phyloP scores from a whole-genome alignment of 2,797 vertebrate species.

The Eutrigla gurnardus region DNA sequence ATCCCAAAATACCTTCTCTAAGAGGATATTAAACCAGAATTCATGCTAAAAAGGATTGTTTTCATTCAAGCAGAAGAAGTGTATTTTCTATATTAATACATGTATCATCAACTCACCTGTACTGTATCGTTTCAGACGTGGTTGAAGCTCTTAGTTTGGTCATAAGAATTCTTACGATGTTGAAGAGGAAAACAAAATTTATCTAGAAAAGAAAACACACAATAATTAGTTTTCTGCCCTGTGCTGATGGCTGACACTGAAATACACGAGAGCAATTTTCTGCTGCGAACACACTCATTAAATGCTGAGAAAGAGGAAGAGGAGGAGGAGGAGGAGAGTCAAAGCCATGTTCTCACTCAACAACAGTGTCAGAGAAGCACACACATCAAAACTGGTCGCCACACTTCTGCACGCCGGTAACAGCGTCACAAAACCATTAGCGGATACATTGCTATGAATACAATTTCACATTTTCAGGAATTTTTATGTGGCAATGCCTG shows the following conservation, averaged over 20 bases:
- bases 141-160: constrained; percentile 96
- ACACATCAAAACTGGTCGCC: background rate
- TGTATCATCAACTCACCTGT: constrained; percentile 85
- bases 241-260: constrained; percentile 14
- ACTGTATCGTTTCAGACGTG: constrained; percentile 97
- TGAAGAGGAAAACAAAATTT: constrained; percentile 98
- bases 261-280: constrained; percentile 22
- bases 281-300: constrained; percentile 32
- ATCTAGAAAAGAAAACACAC: constrained; percentile 82
- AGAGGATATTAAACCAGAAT: constrained; percentile 12
- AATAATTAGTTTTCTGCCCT: constrained; percentile 27
- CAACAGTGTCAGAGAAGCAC: constrained; percentile 8
- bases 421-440: constrained; percentile 22
- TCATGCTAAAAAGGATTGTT: background rate
- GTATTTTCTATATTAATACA: background rate
- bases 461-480: constrained; percentile 14
- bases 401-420: background rate
- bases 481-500: background rate
- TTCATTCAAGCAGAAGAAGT: background rate
- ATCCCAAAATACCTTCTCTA: background rate
- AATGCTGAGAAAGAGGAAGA: constrained; percentile 28
- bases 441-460: constrained; percentile 18
- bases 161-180: constrained; percentile 98
- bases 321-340: constrained; percentile 29
- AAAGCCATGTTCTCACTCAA: constrained; percentile 23